Conservation (phyloP, 64 coral and sea anemone genomes). For the Stichodactyla helianthus region DNA sequence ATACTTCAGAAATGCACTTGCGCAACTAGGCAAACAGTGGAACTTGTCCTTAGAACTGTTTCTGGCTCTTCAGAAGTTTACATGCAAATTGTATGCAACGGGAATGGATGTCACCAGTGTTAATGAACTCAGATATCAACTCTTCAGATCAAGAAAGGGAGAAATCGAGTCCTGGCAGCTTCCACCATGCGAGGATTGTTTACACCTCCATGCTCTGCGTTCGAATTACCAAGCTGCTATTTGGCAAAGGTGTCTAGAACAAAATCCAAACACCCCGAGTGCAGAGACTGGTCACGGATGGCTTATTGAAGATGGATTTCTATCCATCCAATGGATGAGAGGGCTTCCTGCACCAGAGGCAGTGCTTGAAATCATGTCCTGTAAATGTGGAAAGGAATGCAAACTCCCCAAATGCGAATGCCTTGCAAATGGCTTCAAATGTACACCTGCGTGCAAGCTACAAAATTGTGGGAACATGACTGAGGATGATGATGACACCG, state of each 20-base stretch:
- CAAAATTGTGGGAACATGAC: conserved; percentile 51
- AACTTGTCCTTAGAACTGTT: no score
- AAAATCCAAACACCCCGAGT: conserved; percentile 43
- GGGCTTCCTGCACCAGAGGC: conserved; percentile 51
- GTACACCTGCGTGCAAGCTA: conserved; percentile 55
- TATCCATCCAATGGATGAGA: conserved; percentile 50
- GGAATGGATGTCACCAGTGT: no score
- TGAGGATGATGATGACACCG: background rate
- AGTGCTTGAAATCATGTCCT: conserved; percentile 53
- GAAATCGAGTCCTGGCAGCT: no score
- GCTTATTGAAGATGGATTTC: conserved; percentile 41
- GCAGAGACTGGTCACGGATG: conserved; percentile 41
- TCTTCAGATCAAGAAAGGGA: no score
- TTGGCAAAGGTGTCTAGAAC: conserved; percentile 41
- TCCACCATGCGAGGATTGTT: conserved; percentile 49
- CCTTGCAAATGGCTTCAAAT: conserved; percentile 58
- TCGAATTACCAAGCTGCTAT: conserved; percentile 53
- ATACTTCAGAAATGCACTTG: no score
- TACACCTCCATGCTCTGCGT: conserved; percentile 25
- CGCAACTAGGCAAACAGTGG: no score
- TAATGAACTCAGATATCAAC: no score
- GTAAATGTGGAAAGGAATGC: conserved; percentile 45
- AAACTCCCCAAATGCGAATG: conserved; percentile 40
- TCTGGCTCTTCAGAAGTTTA: background rate
- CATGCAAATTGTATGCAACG: background rate